A percentile compares a stretch with the other conserved stretches of the same genome.
Conservation (phyloP, 2,113 vertebrate species). For the Dipodomys ordii region DNA sequence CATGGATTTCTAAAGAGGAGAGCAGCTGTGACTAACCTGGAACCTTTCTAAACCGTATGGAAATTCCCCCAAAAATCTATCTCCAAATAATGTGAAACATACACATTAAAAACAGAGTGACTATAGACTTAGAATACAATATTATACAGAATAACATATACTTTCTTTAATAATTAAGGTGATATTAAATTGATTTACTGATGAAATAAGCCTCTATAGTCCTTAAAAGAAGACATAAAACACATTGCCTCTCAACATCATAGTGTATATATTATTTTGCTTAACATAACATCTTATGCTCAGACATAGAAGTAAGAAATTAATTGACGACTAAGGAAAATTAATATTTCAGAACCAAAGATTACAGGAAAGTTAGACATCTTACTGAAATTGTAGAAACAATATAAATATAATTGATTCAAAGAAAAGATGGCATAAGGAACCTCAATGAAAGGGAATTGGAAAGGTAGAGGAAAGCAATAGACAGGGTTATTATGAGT, state of each 20-base stretch:
- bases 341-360: background rate
- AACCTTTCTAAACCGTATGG: background rate
- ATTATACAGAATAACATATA: background rate
- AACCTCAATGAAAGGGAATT: too few species aligned
- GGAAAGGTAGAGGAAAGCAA: too few species aligned
- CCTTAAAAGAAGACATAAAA: background rate
- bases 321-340: background rate
- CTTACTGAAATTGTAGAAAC: too few species aligned
- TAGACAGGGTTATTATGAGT: too few species aligned
- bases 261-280: background rate
- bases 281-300: background rate
- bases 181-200: background rate
- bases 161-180: background rate
- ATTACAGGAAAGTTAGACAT: background rate
- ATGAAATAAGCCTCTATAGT: background rate
- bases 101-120: background rate
- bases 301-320: background rate
- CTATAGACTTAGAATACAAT: background rate
- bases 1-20: background rate
- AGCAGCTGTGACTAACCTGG: background rate
- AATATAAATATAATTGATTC: too few species aligned
- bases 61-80: background rate
- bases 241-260: background rate
- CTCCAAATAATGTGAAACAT: background rate
- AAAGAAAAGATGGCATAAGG: too few species aligned